Conservation (phyloP, 2,113 vertebrate species). For the Sclerurus mexicanus region DNA sequence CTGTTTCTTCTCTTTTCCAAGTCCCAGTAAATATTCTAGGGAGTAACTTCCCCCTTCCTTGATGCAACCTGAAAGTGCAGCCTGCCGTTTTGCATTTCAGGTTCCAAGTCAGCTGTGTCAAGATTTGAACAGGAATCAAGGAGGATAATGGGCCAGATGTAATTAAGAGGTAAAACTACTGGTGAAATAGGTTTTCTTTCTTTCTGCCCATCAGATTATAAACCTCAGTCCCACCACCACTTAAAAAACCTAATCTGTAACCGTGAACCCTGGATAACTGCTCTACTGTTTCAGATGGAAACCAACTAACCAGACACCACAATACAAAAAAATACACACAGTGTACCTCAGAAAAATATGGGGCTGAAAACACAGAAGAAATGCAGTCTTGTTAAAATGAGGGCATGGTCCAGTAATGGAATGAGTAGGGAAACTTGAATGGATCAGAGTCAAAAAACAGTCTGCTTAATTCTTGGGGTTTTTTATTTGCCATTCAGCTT, state of each 20-base stretch:
- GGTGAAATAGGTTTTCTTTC: conserved; percentile 50
- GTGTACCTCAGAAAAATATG: conserved; percentile 65
- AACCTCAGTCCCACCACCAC: conserved; percentile 29
- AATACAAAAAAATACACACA: conserved; percentile 56
- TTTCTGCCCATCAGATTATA: conserved; percentile 73
- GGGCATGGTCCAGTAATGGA: conserved; percentile 65
- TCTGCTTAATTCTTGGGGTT: conserved; percentile 57
- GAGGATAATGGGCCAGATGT: conserved; percentile 70
- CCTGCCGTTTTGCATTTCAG: conserved; percentile 53
- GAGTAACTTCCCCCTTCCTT: conserved; percentile 35
- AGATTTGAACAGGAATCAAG: conserved; percentile 54
- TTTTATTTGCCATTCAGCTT: conserved; percentile 65
- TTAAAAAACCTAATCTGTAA: conserved; percentile 45
- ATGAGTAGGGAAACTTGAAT: conserved; percentile 65
- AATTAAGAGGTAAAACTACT: conserved; percentile 64
- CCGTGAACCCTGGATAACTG: conserved; percentile 26
- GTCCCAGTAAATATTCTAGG: conserved; percentile 51
- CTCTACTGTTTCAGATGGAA: conserved; percentile 67
- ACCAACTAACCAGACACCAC: conserved; percentile 59
- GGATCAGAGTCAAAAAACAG: conserved; percentile 66
- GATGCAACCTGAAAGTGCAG: conserved; percentile 40
- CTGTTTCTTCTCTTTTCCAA: conserved; percentile 63
- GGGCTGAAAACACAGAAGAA: conserved; percentile 34
- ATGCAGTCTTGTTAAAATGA: conserved; percentile 68
- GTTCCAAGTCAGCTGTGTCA: conserved; percentile 65